phyloP scores from a whole-genome alignment of 2,888 invertebrate species.

The Endomychus coccineus region DNA sequence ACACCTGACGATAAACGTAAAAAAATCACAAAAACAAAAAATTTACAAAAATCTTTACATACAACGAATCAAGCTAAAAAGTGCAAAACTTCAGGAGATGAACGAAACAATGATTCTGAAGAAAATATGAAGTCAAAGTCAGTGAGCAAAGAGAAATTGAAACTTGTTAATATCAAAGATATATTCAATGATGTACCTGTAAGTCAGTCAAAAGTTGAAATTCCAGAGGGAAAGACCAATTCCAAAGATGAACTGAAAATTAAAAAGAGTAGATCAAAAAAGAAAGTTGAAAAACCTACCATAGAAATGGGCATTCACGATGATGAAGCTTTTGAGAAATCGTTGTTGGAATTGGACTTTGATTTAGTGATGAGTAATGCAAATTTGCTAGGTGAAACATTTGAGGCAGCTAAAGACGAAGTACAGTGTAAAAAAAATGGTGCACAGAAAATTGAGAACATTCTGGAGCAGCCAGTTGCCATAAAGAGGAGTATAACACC shows the following conservation, averaged over 20 bases:
- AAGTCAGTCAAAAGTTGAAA: slow-evolving; percentile 1
- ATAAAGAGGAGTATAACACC: neutral
- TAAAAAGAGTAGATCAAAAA: slow-evolving; percentile 24
- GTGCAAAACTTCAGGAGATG: neutral
- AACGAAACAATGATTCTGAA: neutral
- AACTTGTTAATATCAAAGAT: slow-evolving; percentile 45
- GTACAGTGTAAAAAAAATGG: neutral
- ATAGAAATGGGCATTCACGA: slow-evolving; percentile 50
- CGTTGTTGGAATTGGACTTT: slow-evolving; percentile 58
- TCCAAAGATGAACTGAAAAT: neutral
- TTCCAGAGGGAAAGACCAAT: too few species aligned
- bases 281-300: slow-evolving; percentile 22
- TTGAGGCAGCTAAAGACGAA: slow-evolving; percentile 15
- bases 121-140: slow-evolving; percentile 14
- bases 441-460: neutral
- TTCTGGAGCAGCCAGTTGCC: neutral
- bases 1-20: slow-evolving; percentile 9
- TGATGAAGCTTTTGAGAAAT: slow-evolving; percentile 64
- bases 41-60: slow-evolving; percentile 11
- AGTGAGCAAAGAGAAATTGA: slow-evolving; percentile 29
- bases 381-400: slow-evolving; percentile 33
- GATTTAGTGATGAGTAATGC: slow-evolving; percentile 34
- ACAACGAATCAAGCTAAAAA: neutral
- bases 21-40: slow-evolving; percentile 2
- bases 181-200: slow-evolving; percentile 12